These are phyloP conservation scores for Porites lobata DNA, from an alignment of 92 coral and sea anemone species.

Conservation along the genomic window DNA sequence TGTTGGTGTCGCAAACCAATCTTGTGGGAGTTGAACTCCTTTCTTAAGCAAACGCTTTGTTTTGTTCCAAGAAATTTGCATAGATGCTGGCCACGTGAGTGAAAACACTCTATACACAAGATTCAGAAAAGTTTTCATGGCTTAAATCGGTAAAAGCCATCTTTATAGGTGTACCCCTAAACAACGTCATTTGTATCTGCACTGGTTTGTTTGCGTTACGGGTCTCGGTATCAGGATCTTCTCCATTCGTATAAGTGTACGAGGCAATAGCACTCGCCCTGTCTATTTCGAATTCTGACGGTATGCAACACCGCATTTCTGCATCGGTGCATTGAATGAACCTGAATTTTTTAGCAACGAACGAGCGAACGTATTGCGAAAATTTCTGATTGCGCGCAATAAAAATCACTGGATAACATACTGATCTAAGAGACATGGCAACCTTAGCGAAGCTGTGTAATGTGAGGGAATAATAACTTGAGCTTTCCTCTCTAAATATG, in stretches of 20 bases:
- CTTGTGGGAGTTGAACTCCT: too few relatives aligned
- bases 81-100: too few relatives aligned
- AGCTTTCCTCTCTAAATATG: slow-evolving; percentile 54
- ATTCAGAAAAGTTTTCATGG: slow-evolving; percentile 1
- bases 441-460: slow-evolving; percentile 64
- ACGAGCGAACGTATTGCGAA: slow-evolving; percentile 57
- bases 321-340: slow-evolving; percentile 1
- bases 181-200: not conserved
- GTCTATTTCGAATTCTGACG: slow-evolving; percentile 1
- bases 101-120: not conserved
- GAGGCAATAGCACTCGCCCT: not conserved
- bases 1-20: too few relatives aligned
- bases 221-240: not conserved
- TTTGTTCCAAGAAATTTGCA: too few relatives aligned
- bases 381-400: slow-evolving; percentile 79
- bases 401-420: slow-evolving; percentile 79
- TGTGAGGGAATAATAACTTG: slow-evolving; percentile 33
- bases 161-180: slow-evolving; percentile 26
- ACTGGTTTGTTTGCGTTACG: not conserved
- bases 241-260: not conserved
- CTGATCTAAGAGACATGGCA: slow-evolving; percentile 76
- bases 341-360: slow-evolving; percentile 41
- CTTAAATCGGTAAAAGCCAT: slow-evolving; percentile 40
- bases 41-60: too few relatives aligned
- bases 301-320: slow-evolving; percentile 9